These are phyloP conservation scores for Odiellus spinosus DNA, from an alignment of 2,888 invertebrate species.

Conservation along the genomic window DNA sequence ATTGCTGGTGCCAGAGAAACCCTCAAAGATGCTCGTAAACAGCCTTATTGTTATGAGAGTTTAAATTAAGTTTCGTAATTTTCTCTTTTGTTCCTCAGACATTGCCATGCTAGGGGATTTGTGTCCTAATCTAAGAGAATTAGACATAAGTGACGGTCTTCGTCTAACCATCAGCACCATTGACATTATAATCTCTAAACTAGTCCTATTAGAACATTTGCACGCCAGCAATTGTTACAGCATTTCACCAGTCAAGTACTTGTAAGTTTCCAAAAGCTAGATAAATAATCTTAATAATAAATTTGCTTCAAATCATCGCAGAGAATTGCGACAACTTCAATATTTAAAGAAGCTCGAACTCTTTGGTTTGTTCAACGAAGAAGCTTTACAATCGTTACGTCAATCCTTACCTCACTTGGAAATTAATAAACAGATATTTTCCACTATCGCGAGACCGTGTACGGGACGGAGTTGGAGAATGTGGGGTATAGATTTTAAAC, in stretches of 20 bases:
- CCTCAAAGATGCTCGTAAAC: no score
- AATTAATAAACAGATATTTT: conserved; percentile 59
- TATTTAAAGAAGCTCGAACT: conserved; percentile 58
- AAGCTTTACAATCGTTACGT: conserved; percentile 39
- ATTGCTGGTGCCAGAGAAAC: no score
- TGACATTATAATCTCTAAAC: conserved; percentile 37
- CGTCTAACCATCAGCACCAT: conserved; percentile 47
- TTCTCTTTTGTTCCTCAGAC: conserved; percentile 40
- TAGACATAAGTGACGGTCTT: conserved; percentile 78
- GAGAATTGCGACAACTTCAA: conserved; percentile 42
- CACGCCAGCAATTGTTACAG: conserved; percentile 56
- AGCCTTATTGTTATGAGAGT: no score
- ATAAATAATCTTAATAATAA: no score
- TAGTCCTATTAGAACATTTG: conserved; percentile 38
- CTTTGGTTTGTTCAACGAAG: conserved; percentile 56
- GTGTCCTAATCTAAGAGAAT: conserved; percentile 56
- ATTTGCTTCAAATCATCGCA: no score
- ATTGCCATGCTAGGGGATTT: conserved; percentile 44
- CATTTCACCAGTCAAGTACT: conserved; percentile 49
- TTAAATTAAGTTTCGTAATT: no score
- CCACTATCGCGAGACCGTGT: conserved; percentile 70
- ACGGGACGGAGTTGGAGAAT: conserved; percentile 57
- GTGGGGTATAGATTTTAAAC: no score
- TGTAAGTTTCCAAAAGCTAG: conserved; percentile 42
- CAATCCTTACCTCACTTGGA: conserved; percentile 42